These are phyloP conservation scores for Sialis fuliginosa DNA, from an alignment of 2,888 invertebrate genomes.

Conservation along the genomic window DNA sequence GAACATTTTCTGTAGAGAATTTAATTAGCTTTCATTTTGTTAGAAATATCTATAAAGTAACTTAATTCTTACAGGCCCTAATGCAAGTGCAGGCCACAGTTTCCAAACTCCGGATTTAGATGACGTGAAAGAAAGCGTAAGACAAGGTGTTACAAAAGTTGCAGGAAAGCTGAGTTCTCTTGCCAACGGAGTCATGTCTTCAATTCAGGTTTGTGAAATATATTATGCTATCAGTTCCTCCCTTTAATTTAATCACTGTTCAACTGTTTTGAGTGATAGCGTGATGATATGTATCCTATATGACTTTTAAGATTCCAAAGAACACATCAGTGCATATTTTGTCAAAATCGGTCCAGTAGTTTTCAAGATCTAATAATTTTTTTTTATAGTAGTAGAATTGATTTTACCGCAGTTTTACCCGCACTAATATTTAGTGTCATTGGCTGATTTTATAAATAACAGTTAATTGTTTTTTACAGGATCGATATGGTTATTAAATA, in stretches of 20 bases:
- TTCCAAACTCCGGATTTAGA: slow-evolving; percentile 66
- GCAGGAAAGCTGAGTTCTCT: slow-evolving; percentile 91
- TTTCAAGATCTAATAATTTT: too few relatives aligned
- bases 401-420: too few relatives aligned
- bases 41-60: slow-evolving; percentile 1
- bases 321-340: not conserved
- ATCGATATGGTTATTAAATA: slow-evolving; percentile 2
- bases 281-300: too few relatives aligned
- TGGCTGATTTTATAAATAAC: not conserved
- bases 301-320: too few relatives aligned
- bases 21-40: too few relatives aligned
- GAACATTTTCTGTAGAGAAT: too few relatives aligned
- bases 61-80: slow-evolving; percentile 5
- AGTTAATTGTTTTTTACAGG: not conserved
- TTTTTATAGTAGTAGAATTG: too few relatives aligned
- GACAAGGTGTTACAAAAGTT: slow-evolving; percentile 91
- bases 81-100: slow-evolving; percentile 13
- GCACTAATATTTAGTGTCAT: too few relatives aligned
- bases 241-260: not conserved
- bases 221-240: not conserved
- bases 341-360: not conserved
- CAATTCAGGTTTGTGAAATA: slow-evolving; percentile 51
- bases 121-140: slow-evolving; percentile 93
- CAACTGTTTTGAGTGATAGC: too few relatives aligned
- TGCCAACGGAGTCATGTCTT: slow-evolving; percentile 86